A percentile compares a stretch with the other conserved stretches of the same genome.
phyloP scores from a whole-genome alignment of 2,888 invertebrate species.

The Erebia aethiops region DNA sequence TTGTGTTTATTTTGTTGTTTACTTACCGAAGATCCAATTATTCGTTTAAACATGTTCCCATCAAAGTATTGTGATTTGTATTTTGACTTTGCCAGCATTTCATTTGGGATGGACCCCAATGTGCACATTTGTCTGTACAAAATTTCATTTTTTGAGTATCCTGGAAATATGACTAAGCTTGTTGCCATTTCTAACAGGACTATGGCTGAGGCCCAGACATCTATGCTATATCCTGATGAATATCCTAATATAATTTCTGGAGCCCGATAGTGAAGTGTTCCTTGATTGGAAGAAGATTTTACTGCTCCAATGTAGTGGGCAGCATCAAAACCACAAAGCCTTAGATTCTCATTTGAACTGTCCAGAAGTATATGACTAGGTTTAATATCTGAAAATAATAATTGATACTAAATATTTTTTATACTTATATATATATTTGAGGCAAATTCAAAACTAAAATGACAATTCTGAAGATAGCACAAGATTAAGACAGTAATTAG shows the following conservation, averaged over 20 bases:
- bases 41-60: neutral
- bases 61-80: neutral
- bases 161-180: neutral
- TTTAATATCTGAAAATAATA: slow-evolving; percentile 33
- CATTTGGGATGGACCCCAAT: neutral
- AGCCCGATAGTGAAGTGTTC: slow-evolving; percentile 55
- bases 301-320: slow-evolving; percentile 41
- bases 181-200: slow-evolving; percentile 65
- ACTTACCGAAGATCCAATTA: neutral
- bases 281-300: slow-evolving; percentile 44
- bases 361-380: slow-evolving; percentile 58
- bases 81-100: neutral
- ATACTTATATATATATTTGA: neutral
- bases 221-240: slow-evolving; percentile 52
- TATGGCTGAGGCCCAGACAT: slow-evolving; percentile 64
- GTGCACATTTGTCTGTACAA: neutral
- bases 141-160: neutral
- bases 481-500: too few species aligned
- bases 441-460: too few species aligned
- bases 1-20: neutral
- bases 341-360: slow-evolving; percentile 47
- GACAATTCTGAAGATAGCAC: too few species aligned
- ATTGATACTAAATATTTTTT: neutral
- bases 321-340: slow-evolving; percentile 64
- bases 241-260: slow-evolving; percentile 66